Conservation (phyloP, 2,888 invertebrate genomes). For the Microdon myrmicae region DNA sequence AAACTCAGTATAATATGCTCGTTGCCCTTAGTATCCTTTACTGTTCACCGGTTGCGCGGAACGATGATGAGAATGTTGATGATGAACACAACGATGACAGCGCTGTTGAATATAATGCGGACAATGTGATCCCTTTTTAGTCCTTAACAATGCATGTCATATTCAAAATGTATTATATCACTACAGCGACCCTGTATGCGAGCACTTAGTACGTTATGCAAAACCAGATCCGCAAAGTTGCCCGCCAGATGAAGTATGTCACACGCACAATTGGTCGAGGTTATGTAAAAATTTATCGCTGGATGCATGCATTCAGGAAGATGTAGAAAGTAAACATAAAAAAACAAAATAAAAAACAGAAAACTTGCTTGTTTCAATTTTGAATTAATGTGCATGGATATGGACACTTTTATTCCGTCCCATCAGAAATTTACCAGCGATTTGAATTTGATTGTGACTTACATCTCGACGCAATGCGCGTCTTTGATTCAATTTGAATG, state of each 20-base stretch:
- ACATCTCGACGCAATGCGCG: too few relatives aligned
- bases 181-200: conserved; percentile 46
- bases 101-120: conserved; percentile 31
- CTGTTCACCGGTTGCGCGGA: conserved; percentile 43
- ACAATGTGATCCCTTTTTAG: conserved; percentile 45
- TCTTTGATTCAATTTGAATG: too few relatives aligned
- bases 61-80: conserved; percentile 43
- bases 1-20: conserved; percentile 27
- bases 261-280: too few relatives aligned
- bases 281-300: too few relatives aligned
- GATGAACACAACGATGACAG: conserved; percentile 10
- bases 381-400: too few relatives aligned
- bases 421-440: too few relatives aligned
- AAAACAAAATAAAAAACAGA: too few relatives aligned
- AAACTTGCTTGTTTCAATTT: too few relatives aligned
- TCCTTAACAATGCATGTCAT: conserved; percentile 48
- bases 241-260: conserved; percentile 4
- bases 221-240: conserved; percentile 17
- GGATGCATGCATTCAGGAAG: too few relatives aligned
- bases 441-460: too few relatives aligned
- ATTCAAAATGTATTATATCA: conserved; percentile 52
- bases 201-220: conserved; percentile 47
- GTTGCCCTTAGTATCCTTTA: conserved; percentile 15
- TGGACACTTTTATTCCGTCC: too few relatives aligned
- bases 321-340: too few relatives aligned